Conservation (phyloP, 2,797 vertebrate species). For the Neomorphus geoffroyi region DNA sequence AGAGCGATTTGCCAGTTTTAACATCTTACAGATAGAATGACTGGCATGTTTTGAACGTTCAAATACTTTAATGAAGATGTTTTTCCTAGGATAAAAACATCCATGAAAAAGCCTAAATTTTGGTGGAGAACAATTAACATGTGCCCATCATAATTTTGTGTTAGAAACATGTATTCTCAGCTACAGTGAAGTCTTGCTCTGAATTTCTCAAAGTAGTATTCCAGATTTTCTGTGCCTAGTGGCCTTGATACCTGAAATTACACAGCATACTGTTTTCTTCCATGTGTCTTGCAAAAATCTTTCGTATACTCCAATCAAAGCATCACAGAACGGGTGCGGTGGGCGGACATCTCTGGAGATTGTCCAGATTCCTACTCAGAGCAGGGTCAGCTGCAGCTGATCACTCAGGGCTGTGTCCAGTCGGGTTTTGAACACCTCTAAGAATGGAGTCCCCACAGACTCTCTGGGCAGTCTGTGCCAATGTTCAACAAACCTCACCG, state of each 20-base stretch:
- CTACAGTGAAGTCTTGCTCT: background rate
- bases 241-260: background rate
- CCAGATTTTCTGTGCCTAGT: background rate
- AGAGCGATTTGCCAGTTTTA: conserved; percentile 14
- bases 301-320: background rate
- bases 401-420: background rate
- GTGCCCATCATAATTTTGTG: background rate
- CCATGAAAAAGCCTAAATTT: background rate
- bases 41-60: conserved; percentile 1
- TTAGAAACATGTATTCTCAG: background rate
- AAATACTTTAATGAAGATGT: conserved; percentile 1
- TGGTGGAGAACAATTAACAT: background rate
- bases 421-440: background rate
- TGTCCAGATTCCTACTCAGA: background rate
- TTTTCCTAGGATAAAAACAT: background rate
- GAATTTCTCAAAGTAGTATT: background rate
- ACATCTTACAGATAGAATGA: background rate
- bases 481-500: background rate
- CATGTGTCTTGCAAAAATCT: background rate
- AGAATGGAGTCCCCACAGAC: background rate
- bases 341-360: background rate
- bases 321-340: background rate
- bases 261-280: background rate
- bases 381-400: background rate
- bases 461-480: background rate